Evolutionary conservation across 2,113 vertebrate species (phyloP).

Genomic region (Sorex fumeus): DNA sequence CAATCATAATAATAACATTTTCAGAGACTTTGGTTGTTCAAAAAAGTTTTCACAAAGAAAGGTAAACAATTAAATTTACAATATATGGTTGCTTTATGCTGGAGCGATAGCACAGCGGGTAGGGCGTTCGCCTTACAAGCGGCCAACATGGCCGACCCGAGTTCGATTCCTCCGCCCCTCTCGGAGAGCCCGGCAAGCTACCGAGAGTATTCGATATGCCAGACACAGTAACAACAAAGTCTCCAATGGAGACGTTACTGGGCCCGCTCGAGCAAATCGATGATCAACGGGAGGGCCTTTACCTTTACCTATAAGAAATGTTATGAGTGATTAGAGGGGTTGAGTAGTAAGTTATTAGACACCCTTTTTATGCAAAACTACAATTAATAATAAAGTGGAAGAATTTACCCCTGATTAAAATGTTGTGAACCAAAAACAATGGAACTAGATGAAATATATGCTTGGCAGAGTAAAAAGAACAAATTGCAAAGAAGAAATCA

Average conservation of each 20-base stretch:
- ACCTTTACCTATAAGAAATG: no score
- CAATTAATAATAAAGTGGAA: conserved; percentile 46
- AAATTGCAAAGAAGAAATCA: not conserved
- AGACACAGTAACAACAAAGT: no score
- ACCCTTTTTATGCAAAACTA: conserved; percentile 31
- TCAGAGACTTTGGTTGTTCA: not conserved
- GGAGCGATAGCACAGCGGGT: no score
- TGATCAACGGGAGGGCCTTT: no score
- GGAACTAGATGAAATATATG: not conserved
- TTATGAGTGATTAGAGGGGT: not conserved
- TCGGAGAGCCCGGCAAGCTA: no score
- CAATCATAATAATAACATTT: no score
- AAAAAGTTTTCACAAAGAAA: conserved; percentile 2
- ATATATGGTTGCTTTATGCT: not conserved
- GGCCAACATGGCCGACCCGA: no score
- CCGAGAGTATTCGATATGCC: no score
- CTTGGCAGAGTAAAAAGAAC: not conserved
- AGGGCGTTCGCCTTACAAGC: no score
- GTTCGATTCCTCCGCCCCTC: no score
- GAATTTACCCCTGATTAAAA: not conserved
- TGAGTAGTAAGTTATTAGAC: not conserved
- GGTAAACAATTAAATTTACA: conserved; percentile 2
- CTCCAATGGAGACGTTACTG: no score
- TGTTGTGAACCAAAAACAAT: not conserved
- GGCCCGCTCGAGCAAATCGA: no score